These are phyloP conservation scores for Pangasius sanitwongsei DNA, from an alignment of 2,797 vertebrate genomes.

Conservation along the genomic window DNA sequence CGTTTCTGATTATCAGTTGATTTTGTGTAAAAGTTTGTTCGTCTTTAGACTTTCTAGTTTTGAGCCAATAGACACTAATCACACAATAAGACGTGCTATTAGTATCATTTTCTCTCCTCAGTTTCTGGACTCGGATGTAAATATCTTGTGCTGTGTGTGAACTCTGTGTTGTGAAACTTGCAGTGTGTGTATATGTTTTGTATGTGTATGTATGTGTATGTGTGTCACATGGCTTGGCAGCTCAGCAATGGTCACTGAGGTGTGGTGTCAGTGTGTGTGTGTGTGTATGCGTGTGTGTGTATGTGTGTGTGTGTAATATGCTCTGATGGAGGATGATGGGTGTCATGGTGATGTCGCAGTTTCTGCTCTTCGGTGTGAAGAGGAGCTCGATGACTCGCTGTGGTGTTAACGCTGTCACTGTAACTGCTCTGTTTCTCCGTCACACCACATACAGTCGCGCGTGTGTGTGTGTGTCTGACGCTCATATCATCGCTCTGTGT, in stretches of 20 bases:
- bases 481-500: background rate
- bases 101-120: too few species aligned
- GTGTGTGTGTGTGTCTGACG: background rate
- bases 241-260: background rate
- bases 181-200: background rate
- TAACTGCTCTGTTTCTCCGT: background rate
- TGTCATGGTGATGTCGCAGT: constrained; percentile 30
- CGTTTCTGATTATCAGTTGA: background rate
- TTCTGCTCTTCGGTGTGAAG: constrained; percentile 29
- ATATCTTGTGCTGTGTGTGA: background rate
- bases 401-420: background rate
- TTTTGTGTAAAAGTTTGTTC: background rate
- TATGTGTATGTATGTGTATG: background rate
- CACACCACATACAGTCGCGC: background rate
- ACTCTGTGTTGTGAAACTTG: background rate
- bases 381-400: constrained; percentile 32
- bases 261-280: background rate
- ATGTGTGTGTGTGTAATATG: constrained; percentile 45
- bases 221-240: background rate
- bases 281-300: background rate
- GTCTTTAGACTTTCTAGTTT: background rate
- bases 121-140: background rate
- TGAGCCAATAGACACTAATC: background rate
- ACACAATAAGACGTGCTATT: background rate
- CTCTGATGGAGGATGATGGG: constrained; percentile 53